A percentile compares a stretch with the other conserved stretches of the same genome.
These are phyloP conservation scores for Sternarchorhynchus goeldii DNA, from an alignment of 2,797 vertebrate species.

Conservation along the genomic window DNA sequence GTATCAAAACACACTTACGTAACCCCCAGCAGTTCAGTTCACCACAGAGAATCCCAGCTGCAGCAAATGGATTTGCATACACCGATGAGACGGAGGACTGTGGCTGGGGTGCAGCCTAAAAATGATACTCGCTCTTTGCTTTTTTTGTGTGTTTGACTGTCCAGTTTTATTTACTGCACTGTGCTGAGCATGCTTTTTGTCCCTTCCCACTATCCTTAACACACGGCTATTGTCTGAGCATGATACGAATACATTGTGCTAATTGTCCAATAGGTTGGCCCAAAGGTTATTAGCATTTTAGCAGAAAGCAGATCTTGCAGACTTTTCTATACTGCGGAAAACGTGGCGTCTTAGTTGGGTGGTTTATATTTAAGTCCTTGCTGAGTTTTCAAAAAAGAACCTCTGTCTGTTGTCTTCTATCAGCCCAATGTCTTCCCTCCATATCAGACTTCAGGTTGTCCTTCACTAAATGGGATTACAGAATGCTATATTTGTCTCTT, in stretches of 20 bases:
- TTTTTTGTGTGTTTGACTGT: slow-evolving; percentile 36
- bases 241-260: slow-evolving; percentile 3
- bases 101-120: slow-evolving; percentile 19
- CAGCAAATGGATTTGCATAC: slow-evolving; percentile 55
- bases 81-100: slow-evolving; percentile 49
- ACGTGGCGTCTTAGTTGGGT: too few relatives aligned
- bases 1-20: slow-evolving; percentile 44
- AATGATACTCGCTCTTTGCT: slow-evolving; percentile 26
- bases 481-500: slow-evolving; percentile 7
- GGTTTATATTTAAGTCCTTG: neutral
- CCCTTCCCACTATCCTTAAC: slow-evolving; percentile 21
- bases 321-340: too few relatives aligned
- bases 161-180: slow-evolving; percentile 3
- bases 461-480: slow-evolving; percentile 36
- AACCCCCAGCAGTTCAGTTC: slow-evolving; percentile 52
- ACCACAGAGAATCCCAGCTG: slow-evolving; percentile 34
- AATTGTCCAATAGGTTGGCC: neutral
- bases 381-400: neutral
- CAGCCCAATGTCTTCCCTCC: neutral
- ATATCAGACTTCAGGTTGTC: neutral
- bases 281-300: slow-evolving; percentile 15
- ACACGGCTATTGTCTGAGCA: neutral
- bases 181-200: slow-evolving; percentile 20
- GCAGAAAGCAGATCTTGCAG: slow-evolving; percentile 1
- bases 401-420: neutral